These are phyloP conservation scores for Dendrocopos noguchii DNA, from an alignment of 2,113 vertebrate species.

Conservation along the genomic window DNA sequence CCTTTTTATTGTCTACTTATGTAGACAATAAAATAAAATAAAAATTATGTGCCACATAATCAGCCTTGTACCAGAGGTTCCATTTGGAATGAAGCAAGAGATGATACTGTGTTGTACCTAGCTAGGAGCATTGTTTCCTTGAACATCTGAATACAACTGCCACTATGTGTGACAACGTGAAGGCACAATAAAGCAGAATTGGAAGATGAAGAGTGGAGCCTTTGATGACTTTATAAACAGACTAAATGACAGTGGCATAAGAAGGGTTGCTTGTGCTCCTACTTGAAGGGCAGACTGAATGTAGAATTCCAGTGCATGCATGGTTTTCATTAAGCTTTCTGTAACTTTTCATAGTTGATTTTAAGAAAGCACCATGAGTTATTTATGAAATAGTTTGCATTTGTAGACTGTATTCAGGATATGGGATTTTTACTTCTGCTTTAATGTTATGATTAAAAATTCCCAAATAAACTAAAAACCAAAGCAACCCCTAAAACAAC, in stretches of 20 bases:
- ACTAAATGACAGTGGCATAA: background rate
- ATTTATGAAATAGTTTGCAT: slow-evolving; percentile 31
- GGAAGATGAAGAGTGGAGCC: background rate
- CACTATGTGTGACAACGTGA: background rate
- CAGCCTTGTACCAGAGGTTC: background rate
- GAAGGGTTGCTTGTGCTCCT: background rate
- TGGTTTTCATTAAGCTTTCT: slow-evolving; percentile 41
- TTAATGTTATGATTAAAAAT: background rate
- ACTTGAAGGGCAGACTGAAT: background rate
- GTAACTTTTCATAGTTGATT: background rate
- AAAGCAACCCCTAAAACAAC: too few species aligned
- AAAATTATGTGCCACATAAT: background rate
- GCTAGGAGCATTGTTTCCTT: background rate
- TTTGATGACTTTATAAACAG: background rate
- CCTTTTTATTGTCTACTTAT: background rate
- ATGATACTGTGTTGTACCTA: rapidly evolving
- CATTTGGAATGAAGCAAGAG: background rate
- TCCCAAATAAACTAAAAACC: rapidly evolving
- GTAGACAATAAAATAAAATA: too few species aligned
- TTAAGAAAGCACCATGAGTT: slow-evolving; percentile 26
- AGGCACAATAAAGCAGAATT: background rate
- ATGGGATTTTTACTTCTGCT: background rate
- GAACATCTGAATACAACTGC: background rate
- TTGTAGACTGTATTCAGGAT: background rate
- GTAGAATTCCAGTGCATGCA: background rate